Evolutionary conservation across 2,888 invertebrate species (phyloP).

Genomic region (Homarus gammarus): DNA sequence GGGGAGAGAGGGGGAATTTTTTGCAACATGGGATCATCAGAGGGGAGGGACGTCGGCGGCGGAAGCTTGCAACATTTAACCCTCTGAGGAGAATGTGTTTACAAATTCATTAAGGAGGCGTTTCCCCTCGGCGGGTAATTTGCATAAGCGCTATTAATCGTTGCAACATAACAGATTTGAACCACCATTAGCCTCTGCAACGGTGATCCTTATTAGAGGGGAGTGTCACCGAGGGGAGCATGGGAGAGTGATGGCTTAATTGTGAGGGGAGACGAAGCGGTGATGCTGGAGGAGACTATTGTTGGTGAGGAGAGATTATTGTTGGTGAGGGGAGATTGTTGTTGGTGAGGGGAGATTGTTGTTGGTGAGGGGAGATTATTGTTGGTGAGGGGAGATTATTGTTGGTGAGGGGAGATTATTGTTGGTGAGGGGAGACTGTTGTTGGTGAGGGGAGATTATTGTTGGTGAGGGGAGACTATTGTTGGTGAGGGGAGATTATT

Average conservation of each 20-base stretch:
- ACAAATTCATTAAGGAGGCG: conserved; percentile 52
- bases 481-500: no score
- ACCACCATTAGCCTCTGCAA: conserved; percentile 33
- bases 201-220: conserved; percentile 55
- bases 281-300: not conserved
- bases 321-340: no score
- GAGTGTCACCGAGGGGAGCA: conserved; percentile 33
- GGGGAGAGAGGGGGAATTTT: not conserved
- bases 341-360: no score
- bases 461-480: no score
- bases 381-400: no score
- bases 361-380: no score
- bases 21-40: not conserved
- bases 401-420: no score
- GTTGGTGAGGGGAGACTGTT: no score
- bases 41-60: not conserved
- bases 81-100: conserved; percentile 25
- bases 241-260: conserved; percentile 46
- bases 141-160: conserved; percentile 57
- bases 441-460: no score
- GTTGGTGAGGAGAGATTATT: no score
- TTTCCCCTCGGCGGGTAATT: conserved; percentile 29
- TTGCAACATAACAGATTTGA: conserved; percentile 51
- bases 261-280: conserved; percentile 14
- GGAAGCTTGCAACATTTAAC: conserved; percentile 50